Base-by-base conservation (phyloP, 2,113 vertebrate species). In the Ginglymostoma cirratum region DNA sequence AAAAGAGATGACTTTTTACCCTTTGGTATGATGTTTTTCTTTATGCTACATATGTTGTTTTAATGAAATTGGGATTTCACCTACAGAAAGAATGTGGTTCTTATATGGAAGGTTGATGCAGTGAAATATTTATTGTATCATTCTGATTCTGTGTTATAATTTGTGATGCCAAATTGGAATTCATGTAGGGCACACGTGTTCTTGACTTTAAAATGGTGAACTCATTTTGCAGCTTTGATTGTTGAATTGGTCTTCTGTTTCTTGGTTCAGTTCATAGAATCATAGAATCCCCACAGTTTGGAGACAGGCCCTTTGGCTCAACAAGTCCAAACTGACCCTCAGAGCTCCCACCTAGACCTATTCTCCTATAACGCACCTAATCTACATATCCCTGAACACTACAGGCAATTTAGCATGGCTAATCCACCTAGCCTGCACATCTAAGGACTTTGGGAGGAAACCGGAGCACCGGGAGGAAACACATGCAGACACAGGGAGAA, bases 1-100 rank as follows among this genome's bases (percentile, higher is more conserved):
- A 99, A 99, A 96, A 98, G 99, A 96, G 99, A 99, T 96, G 99
- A 99, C 96, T 98, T 99, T 96, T 97, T 99, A 45, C 98, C 98
- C 0, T 98, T 99, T 6, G 99, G 99, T 99, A 97, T 95, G 94
- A 72, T 14, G 23, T n/a, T 55, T n/a, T 27, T 61, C 42, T 80
- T 96, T 65, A 5, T 66, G 70, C 80, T n/a, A 95, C 38, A 80
- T 95, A n/a, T 69, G 30, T 95, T 34, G 45, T 27, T 96, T 96
- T 66, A 96, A 72, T 48, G 19, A 67, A 17, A 94, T 42, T 42
- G n/a, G 3, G n/a, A 69, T 61, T 55, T 90, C 8, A 61, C 87
- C 34, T 90, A 52, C 17, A 42, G 38, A 83, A 83, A 83, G 78
- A 42, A 38, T 15, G 78, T 5, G 78, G 78, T 83, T 66, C 65